Percentiles rank a stretch among this genome's conserved stretches.
phyloP scores from a whole-genome alignment of 23 tunicate genomes.

The Ciona savignyi region DNA sequence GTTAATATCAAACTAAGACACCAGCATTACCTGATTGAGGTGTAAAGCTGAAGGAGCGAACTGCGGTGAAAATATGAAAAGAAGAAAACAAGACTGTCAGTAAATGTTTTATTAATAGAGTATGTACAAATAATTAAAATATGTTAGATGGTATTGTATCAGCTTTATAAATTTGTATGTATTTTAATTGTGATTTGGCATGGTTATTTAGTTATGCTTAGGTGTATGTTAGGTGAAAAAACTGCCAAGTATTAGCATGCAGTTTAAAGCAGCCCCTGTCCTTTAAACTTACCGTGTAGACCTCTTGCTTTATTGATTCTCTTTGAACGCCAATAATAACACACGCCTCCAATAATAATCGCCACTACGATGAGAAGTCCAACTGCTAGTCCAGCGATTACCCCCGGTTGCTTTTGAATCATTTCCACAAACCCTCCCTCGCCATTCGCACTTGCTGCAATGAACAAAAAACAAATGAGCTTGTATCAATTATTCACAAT shows the following conservation, averaged over 20 bases:
- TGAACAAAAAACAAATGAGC: no score
- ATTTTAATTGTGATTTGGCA: no score
- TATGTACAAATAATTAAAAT: no score
- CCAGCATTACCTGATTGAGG: slow-evolving; percentile 57
- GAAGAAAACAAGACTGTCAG: not conserved
- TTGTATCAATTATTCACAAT: not conserved
- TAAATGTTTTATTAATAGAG: no score
- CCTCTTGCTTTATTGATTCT: slow-evolving; percentile 41
- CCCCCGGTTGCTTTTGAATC: slow-evolving; percentile 40
- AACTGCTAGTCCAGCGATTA: slow-evolving; percentile 44
- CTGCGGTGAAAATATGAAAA: slow-evolving; percentile 42
- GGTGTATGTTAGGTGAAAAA: no score
- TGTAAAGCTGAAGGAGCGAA: slow-evolving; percentile 77
- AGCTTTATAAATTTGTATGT: no score
- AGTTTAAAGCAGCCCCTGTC: no score
- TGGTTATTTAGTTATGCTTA: no score
- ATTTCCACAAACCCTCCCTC: slow-evolving; percentile 9
- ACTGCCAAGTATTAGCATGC: no score
- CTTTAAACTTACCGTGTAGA: slow-evolving; percentile 55
- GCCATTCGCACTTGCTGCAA: not conserved
- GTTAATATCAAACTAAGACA: slow-evolving; percentile 7
- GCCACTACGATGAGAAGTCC: slow-evolving; percentile 28
- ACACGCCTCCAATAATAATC: slow-evolving; percentile 32
- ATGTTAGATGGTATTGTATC: no score
- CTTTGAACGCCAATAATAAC: slow-evolving; percentile 26